Evolutionary conservation across 2,888 invertebrate species (phyloP).

Genomic region (Drosophila falleni): DNA sequence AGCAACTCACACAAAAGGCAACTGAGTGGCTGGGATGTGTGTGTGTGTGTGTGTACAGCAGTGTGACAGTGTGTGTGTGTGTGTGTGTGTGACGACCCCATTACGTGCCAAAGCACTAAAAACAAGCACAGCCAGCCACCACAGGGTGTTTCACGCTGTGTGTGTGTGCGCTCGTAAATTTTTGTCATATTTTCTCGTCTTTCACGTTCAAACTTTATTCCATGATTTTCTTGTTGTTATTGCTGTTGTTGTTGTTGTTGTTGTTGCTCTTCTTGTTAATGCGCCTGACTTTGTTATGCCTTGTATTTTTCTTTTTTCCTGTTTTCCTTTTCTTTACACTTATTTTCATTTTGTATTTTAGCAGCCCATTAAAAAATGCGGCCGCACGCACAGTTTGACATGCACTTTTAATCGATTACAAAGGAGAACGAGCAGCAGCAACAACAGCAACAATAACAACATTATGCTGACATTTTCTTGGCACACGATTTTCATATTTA

Average conservation of each 20-base stretch:
- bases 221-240: conserved; percentile 40
- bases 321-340: conserved; percentile 29
- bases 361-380: conserved; percentile 79
- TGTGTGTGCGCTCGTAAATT: conserved; percentile 69
- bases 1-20: conserved; percentile 56
- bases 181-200: conserved; percentile 76
- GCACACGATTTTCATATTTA: conserved; percentile 78
- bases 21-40: conserved; percentile 47
- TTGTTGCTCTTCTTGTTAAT: conserved; percentile 32
- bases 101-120: conserved; percentile 79
- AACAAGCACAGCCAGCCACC: conserved; percentile 66
- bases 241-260: conserved; percentile 11
- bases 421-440: conserved; percentile 54
- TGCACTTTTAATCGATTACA: conserved; percentile 80
- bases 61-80: conserved; percentile 13
- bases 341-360: conserved; percentile 66
- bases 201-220: conserved; percentile 57
- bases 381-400: conserved; percentile 80
- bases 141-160: conserved; percentile 54
- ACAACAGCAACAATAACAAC: conserved; percentile 19
- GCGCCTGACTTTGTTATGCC: conserved; percentile 26
- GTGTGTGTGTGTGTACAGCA: conserved; percentile 19
- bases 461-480: conserved; percentile 65
- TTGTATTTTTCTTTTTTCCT: conserved; percentile 59
- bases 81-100: conserved; percentile 64